Evolutionary conservation across 2,888 invertebrate species (phyloP).

Genomic region (Baronia brevicornis): DNA sequence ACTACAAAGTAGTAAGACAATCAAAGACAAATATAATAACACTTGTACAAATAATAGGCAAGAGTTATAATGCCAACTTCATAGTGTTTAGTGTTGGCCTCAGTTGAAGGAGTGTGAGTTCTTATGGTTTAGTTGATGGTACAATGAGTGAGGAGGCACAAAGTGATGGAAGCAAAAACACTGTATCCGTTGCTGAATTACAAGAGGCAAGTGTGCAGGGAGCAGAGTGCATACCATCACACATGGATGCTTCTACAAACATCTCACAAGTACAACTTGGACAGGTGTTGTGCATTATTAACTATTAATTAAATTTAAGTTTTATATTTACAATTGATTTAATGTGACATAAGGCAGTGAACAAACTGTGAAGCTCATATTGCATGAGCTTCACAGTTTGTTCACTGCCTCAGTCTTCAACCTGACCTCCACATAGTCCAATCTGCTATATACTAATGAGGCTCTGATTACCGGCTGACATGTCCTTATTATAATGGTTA

Average conservation of each 20-base stretch:
- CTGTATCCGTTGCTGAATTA: slow-evolving; percentile 29
- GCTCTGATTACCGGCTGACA: no score
- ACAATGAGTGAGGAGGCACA: slow-evolving; percentile 67
- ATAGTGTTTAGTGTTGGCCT: slow-evolving; percentile 28
- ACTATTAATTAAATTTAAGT: no score
- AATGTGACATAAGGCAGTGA: no score
- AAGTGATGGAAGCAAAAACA: slow-evolving; percentile 50
- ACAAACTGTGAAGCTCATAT: no score
- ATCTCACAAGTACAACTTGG: slow-evolving; percentile 42
- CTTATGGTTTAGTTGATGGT: slow-evolving; percentile 45
- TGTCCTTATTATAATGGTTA: no score
- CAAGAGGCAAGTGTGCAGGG: slow-evolving; percentile 26
- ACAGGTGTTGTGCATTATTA: no score
- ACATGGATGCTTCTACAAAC: slow-evolving; percentile 39
- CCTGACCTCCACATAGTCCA: no score
- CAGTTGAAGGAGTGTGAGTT: slow-evolving; percentile 21
- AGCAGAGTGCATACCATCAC: slow-evolving; percentile 25
- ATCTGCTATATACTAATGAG: no score
- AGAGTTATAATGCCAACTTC: slow-evolving; percentile 41
- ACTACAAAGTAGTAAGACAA: slow-evolving; percentile 4
- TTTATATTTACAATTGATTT: no score
- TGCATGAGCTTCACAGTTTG: no score
- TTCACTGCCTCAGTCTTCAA: no score
- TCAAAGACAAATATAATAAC: slow-evolving; percentile 18
- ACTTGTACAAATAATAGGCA: slow-evolving; percentile 38